Base-by-base conservation (phyloP, 2,888 invertebrate genomes). In the Melinopterus prodromus region DNA sequence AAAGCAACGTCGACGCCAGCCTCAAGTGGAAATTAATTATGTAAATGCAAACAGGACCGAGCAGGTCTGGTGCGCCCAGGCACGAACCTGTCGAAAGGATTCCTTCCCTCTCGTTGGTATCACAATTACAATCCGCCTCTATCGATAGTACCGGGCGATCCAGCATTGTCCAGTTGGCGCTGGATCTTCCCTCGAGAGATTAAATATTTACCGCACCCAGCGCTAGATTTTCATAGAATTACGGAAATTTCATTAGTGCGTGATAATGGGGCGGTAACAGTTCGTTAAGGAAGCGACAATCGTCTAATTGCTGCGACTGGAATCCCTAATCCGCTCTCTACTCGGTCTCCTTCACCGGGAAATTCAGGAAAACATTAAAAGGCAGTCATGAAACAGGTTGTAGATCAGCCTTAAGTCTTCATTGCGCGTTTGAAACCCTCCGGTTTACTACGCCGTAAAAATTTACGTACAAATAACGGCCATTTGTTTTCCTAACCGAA, bases 241-340 rank as follows among this genome's bases (percentile, higher is more conserved):
- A 53, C 53, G 53, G 53, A 53, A 53, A 53, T 53, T 53, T 53
- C 53, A 53, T 53, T 53, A 53, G 53, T 53, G 53, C 53, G 53
- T 53, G 5, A 53, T 53, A 53, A 53, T 53, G 53, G 53, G 53
- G 53, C 53, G 53, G 53, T 53, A 53, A 53, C 53, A 53, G 53
- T 53, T 53, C 53, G 53, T 53, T 53, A 53, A 53, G 12, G 53
- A 9, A 9, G 53, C 53, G 53, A 53, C 53, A 53, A 53, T 53
- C 9, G 53, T 53, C 53, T 53, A 53, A 53, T 53, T 53, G 53
- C 53, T 53, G 53, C 53, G 53, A 53, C 2, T 53, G 53, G 53
- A 53, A 53, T 53, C 5, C 53, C 2, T 53, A 53, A 53, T 53
- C 53, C 53, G 7, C 53, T 53, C 53, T 7, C 7, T 9, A 53